Evolutionary conservation across 2,888 invertebrate genomes (phyloP), one percentile per base, ranked within the genome.

Genomic region (Andricus quercusramuli): DNA sequence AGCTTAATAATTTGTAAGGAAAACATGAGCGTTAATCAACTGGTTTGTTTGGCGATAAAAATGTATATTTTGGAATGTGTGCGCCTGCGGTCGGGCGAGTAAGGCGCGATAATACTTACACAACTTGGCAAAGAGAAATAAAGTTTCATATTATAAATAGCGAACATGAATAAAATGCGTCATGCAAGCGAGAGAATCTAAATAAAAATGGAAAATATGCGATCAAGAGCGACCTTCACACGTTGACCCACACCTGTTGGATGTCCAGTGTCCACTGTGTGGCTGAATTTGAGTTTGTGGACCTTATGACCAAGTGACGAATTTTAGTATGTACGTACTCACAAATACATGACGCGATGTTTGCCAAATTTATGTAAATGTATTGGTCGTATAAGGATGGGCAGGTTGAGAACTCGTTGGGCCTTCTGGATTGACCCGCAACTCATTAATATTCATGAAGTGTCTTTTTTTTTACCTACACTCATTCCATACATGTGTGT

Each of bases 291-390:
- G 9, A 59, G 22, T 77, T 62, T 56, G 74, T 76, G 62, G 22
- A 47, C 76, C 56, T 51, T 41, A 79, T 65, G 62, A 29, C 59
- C 76, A 41, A 81, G 77, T 78, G 37, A 32, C 74, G 32, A 74
- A 56, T 22, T 22, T 56, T 22, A 51, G 47, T 47, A 81, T 67
- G 65, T 78, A 81, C 66, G 65, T 78, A 70, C 66, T 79, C 65
- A 79, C 83, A 84, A 82, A 89, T 86, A 84, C 85, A 85, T 86
- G 85, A 89, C 85, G 86, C 85, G 85, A 80, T 88, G 88, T 89
- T 89, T 89, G 87, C 86, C 88, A 89, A 90, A 90, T 90, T 90
- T 89, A 90, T 90, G 90, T 87, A 86, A 88, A 88, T 90, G n/a
- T 59, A 74, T 74, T 74, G 32, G 59, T 84, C 81, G 84, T 81